phyloP scores from a whole-genome alignment of 2,113 vertebrate genomes.

The Turnix velox region DNA sequence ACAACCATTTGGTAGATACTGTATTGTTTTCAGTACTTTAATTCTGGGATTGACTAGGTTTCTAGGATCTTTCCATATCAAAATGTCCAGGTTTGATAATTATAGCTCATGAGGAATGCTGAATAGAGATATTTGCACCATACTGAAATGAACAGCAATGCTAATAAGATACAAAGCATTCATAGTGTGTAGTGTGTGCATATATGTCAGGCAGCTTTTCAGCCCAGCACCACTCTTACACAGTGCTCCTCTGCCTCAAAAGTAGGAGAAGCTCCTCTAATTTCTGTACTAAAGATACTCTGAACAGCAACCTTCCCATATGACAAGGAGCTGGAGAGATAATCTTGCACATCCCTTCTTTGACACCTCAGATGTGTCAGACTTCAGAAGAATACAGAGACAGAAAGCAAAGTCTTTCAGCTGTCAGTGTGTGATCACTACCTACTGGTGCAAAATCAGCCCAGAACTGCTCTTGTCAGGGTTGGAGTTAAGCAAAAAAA shows the following conservation, averaged over 20 bases:
- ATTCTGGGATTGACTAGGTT: not conserved
- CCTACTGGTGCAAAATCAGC: not conserved
- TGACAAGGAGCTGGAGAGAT: not conserved
- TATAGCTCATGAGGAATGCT: not conserved
- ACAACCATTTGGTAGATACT: not conserved
- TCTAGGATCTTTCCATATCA: not conserved
- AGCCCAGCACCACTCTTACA: not conserved
- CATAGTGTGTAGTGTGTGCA: not conserved
- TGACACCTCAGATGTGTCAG: slow-evolving; percentile 17
- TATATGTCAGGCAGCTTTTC: not conserved
- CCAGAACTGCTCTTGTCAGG: not conserved
- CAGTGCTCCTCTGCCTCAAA: not conserved
- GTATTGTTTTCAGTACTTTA: not conserved
- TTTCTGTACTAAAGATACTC: not conserved
- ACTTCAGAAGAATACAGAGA: not conserved
- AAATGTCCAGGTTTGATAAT: not conserved
- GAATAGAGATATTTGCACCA: not conserved
- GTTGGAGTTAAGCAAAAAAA: not conserved
- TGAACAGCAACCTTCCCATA: not conserved
- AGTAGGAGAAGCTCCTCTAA: not conserved
- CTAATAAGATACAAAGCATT: not conserved
- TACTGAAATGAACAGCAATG: not conserved
- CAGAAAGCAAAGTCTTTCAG: not conserved
- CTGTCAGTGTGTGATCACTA: not conserved
- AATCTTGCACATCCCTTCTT: not conserved